Percentiles rank a stretch among this genome's conserved stretches.
Conservation (phyloP, 1,140 invertebrate species). For the Hycleus cichorii region DNA sequence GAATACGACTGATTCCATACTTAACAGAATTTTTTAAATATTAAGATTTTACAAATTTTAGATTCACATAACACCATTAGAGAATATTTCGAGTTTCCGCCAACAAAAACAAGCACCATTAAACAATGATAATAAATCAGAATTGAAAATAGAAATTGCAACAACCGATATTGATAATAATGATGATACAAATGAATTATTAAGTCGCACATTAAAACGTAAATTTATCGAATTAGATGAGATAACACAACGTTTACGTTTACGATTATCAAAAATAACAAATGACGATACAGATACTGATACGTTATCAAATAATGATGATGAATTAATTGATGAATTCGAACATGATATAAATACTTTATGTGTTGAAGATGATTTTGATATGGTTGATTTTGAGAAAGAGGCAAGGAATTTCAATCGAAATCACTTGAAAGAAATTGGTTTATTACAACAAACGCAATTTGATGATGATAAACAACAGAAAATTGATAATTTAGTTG, state of each 20-base stretch:
- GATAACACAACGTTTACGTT: conserved; percentile 51
- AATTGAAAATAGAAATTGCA: conserved; percentile 6
- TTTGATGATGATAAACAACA: conserved; percentile 28
- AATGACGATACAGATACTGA: conserved; percentile 37
- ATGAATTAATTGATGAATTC: conserved; percentile 48
- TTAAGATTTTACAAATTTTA: conserved; percentile 21
- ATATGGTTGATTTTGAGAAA: conserved; percentile 33
- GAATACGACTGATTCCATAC: background rate
- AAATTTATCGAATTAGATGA: conserved; percentile 56
- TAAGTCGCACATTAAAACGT: conserved; percentile 46
- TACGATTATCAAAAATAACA: conserved; percentile 50
- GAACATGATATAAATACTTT: conserved; percentile 45
- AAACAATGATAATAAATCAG: background rate
- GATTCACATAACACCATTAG: conserved; percentile 46
- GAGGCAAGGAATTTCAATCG: conserved; percentile 25
- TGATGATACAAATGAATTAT: conserved; percentile 29
- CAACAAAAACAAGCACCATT: background rate
- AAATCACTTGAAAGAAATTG: conserved; percentile 10
- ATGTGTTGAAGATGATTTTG: conserved; percentile 37
- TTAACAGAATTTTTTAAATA: background rate
- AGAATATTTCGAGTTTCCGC: conserved; percentile 36
- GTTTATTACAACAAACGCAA: conserved; percentile 16
- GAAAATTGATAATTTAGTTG: conserved; percentile 31
- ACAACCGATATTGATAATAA: background rate
- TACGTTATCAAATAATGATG: conserved; percentile 41